Evolutionary conservation across 2,113 vertebrate genomes (phyloP), one percentile per base, ranked within the genome.

Genomic region (Phyllostomus discolor): DNA sequence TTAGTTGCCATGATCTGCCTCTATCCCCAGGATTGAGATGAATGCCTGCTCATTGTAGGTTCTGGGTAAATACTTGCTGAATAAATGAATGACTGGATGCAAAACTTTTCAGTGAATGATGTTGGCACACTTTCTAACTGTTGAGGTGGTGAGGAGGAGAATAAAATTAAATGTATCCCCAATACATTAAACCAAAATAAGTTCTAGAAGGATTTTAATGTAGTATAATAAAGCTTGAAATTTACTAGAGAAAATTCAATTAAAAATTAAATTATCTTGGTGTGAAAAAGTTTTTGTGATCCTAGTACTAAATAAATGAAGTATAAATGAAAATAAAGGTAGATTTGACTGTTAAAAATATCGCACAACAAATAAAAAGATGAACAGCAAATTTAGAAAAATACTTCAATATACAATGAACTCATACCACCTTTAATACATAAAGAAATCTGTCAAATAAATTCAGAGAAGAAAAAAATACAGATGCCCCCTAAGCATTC

Each of bases 401-500:
- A n/a, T 66, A 78, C 5, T 88, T 90, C 16, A 38, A 7, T 59
- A n/a, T 83, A 4, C 81, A 87, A 87, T 59, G 38, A 83, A 5
- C 12, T 8, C 38, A 91, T 67, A n/a, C 12, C 52, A 20, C 31
- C 20, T 12, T 50, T 76, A 52, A 84, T 69, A 62, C 62, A 73
- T 62, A 62, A 72, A 82, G 35, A 93, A 9, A 12, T 79, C 92
- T 73, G 17, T 73, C 86, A 94, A 93, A 85, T 81, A 93, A 88
- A 93, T 90, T 88, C 31, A 48, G 78, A 83, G 76, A 67, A 76
- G n/a, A 52, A 92, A 76, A 91, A 92, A 43, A 38, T 85, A 46
- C 7, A 85, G 66, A 88, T 50, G 31, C 28, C 62, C 28, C 89
- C n/a, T 76, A 81, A 85, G 50, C 43, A 94, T 62, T 80, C 80